Evolutionary conservation across 1,140 invertebrate species (phyloP).

Genomic region (Drosophila mojavensis): DNA sequence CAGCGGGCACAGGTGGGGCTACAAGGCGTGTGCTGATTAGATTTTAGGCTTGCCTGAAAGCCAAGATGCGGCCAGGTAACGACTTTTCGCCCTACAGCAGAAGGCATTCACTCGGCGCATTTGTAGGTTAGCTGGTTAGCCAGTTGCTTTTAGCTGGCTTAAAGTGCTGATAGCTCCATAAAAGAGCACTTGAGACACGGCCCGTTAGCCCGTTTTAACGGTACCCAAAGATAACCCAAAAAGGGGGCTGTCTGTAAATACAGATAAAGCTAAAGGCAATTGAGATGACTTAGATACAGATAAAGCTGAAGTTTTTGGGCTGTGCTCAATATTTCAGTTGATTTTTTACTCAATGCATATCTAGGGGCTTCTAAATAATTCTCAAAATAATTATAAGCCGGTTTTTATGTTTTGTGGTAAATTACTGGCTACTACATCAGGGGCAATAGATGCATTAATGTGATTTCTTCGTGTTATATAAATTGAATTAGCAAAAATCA

Average conservation of each 20-base stretch:
- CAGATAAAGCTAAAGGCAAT: no score
- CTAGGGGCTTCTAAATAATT: no score
- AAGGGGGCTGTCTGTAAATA: background rate
- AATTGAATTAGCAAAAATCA: no score
- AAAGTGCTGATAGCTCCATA: slow-evolving; percentile 3
- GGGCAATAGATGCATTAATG: no score
- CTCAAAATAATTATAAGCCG: no score
- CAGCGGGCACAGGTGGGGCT: slow-evolving; percentile 24
- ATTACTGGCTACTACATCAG: no score
- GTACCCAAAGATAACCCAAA: background rate
- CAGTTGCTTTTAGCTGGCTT: slow-evolving; percentile 5
- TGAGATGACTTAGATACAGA: no score
- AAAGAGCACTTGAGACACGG: slow-evolving; percentile 8
- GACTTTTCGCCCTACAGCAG: slow-evolving; percentile 19
- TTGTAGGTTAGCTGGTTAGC: slow-evolving; percentile 76
- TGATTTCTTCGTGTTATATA: no score
- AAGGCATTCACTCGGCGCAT: slow-evolving; percentile 2
- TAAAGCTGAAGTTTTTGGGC: no score
- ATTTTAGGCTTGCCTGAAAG: slow-evolving; percentile 52
- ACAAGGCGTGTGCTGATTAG: slow-evolving; percentile 72
- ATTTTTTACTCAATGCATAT: no score
- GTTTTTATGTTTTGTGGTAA: no score
- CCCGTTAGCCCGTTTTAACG: background rate
- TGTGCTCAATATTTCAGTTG: no score
- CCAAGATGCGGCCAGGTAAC: slow-evolving; percentile 59